phyloP scores from a whole-genome alignment of 2,797 vertebrate genomes.

The Mus spretus region DNA sequence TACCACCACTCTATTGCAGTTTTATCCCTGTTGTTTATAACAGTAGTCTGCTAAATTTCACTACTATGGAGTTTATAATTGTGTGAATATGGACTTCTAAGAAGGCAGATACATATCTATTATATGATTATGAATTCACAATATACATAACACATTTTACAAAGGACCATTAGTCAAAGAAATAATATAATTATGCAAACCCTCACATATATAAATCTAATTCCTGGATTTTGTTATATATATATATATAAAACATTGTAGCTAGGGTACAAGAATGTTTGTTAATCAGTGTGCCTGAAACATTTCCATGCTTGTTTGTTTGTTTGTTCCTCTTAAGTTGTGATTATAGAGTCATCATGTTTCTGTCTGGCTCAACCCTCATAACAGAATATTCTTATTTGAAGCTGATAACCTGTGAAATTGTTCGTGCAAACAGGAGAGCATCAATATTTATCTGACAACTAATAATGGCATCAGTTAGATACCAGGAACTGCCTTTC shows the following conservation, averaged over 20 bases:
- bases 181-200: not conserved
- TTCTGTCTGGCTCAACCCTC: not conserved
- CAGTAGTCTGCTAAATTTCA: constrained; percentile 10
- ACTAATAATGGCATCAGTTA: not conserved
- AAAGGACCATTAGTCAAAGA: not conserved
- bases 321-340: not conserved
- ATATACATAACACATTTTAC: not conserved
- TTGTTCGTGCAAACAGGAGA: not conserved
- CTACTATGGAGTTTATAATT: not conserved
- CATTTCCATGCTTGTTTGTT: not conserved
- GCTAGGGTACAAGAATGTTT: not conserved
- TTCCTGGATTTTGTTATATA: not conserved
- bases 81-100: not conserved
- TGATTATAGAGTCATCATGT: not conserved
- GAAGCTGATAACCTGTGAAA: not conserved
- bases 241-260: not conserved
- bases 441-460: not conserved
- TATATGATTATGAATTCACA: not conserved
- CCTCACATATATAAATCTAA: constrained; percentile 17
- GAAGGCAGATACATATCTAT: not conserved
- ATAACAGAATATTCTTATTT: not conserved
- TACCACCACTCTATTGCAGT: not conserved
- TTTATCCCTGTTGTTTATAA: not conserved
- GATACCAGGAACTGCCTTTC: not conserved
- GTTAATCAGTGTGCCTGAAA: not conserved